Conservation (phyloP, 2,797 vertebrate species). For the Coreius guichenoti region DNA sequence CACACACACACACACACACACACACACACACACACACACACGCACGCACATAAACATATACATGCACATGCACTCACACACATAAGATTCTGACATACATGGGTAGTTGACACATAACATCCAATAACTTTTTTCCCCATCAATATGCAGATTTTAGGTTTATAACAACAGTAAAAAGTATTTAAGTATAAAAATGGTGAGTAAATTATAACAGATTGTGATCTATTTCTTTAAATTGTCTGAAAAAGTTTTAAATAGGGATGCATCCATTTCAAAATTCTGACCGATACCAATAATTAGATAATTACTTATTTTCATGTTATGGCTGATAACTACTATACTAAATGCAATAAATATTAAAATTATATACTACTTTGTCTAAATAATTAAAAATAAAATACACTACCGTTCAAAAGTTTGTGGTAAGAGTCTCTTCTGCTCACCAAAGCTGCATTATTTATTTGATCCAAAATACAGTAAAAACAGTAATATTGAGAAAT, state of each 20-base stretch:
- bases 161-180: neutral
- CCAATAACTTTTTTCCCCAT: neutral
- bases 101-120: slow-evolving; percentile 6
- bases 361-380: neutral
- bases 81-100: neutral
- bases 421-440: neutral
- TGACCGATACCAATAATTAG: neutral
- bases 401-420: neutral
- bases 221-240: neutral
- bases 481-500: neutral
- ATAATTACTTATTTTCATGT: too few species aligned
- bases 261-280: neutral
- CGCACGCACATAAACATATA: neutral
- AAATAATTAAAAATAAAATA: neutral
- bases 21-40: neutral
- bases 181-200: neutral
- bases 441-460: neutral
- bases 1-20: neutral
- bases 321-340: too few species aligned
- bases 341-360: too few species aligned
- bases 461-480: neutral
- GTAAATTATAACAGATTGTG: neutral
- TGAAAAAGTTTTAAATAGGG: neutral
- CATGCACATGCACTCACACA: slow-evolving; percentile 1
- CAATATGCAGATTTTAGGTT: neutral